These are phyloP conservation scores for Lissonota sp. DNA, from an alignment of 2,888 invertebrate species.

Conservation along the genomic window DNA sequence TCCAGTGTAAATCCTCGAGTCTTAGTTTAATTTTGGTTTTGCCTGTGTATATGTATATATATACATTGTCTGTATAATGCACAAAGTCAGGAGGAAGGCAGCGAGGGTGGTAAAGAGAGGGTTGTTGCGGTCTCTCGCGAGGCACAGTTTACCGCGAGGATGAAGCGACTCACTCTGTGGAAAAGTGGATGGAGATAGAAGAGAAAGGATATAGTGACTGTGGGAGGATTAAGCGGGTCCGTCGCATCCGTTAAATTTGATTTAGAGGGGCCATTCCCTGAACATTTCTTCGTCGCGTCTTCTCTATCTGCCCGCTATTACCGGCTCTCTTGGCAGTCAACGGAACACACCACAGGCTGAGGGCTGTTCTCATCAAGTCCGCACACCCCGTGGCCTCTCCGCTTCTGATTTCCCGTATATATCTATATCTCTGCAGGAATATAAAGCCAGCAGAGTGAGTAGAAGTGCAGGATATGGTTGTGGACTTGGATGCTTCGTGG, in stretches of 20 bases:
- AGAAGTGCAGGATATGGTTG: constrained; percentile 44
- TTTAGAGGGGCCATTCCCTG: constrained; percentile 55
- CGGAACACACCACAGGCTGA: constrained; percentile 34
- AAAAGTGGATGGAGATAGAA: constrained; percentile 5
- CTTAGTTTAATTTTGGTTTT: constrained; percentile 54
- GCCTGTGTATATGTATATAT: background rate
- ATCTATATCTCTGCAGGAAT: background rate
- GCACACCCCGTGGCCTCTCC: constrained; percentile 13
- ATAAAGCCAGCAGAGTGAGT: constrained; percentile 15
- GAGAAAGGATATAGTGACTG: constrained; percentile 35
- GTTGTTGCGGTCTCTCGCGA: background rate
- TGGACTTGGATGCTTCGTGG: constrained; percentile 48
- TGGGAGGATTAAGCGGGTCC: constrained; percentile 57
- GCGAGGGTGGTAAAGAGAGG: too few relatives aligned
- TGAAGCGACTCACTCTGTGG: background rate
- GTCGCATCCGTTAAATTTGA: constrained; percentile 65
- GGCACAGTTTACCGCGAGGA: background rate
- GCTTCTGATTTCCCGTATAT: constrained; percentile 20
- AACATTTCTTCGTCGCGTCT: constrained; percentile 17
- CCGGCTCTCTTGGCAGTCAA: constrained; percentile 25
- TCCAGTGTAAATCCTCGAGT: constrained; percentile 54
- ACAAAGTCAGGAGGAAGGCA: background rate
- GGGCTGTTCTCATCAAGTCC: constrained; percentile 56
- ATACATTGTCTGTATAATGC: constrained; percentile 13
- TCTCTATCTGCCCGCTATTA: constrained; percentile 16